A percentile compares a stretch with the other conserved stretches of the same genome.
Conservation (phyloP, 2,888 invertebrate species). For the Ceriagrion tenellum region DNA sequence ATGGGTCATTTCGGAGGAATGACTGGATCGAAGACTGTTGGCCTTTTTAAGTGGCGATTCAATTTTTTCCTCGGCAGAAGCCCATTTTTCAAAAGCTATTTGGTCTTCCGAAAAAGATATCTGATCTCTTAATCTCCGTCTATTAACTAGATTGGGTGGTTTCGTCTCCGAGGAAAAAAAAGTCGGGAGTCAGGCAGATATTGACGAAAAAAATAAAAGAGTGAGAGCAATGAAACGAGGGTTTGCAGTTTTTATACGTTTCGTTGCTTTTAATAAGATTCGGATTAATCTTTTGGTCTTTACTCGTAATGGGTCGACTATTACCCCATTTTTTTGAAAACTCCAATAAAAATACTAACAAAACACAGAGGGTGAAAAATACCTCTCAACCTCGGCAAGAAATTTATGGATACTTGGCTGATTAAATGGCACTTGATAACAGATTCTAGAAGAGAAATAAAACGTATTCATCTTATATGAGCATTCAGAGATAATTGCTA, state of each 20-base stretch:
- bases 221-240: background rate
- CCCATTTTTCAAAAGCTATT: slow-evolving; percentile 32
- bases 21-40: slow-evolving; percentile 17
- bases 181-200: background rate
- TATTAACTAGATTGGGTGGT: slow-evolving; percentile 19
- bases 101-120: slow-evolving; percentile 36
- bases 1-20: slow-evolving; percentile 40
- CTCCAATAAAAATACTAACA: background rate
- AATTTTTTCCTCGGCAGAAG: background rate
- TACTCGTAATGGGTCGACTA: background rate
- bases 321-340: background rate
- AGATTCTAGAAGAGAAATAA: background rate
- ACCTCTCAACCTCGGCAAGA: background rate
- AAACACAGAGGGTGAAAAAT: background rate
- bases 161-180: background rate
- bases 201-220: background rate
- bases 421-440: background rate
- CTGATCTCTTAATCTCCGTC: slow-evolving; percentile 39
- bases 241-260: background rate
- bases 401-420: slow-evolving; percentile 10
- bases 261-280: background rate
- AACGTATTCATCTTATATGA: background rate
- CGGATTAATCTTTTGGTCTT: background rate
- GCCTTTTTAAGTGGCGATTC: slow-evolving; percentile 28
- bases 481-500: background rate